A percentile compares a stretch with the other conserved stretches of the same genome.
These are phyloP conservation scores for Proisotoma minuta DNA, from an alignment of 2,888 invertebrate genomes.

Conservation along the genomic window DNA sequence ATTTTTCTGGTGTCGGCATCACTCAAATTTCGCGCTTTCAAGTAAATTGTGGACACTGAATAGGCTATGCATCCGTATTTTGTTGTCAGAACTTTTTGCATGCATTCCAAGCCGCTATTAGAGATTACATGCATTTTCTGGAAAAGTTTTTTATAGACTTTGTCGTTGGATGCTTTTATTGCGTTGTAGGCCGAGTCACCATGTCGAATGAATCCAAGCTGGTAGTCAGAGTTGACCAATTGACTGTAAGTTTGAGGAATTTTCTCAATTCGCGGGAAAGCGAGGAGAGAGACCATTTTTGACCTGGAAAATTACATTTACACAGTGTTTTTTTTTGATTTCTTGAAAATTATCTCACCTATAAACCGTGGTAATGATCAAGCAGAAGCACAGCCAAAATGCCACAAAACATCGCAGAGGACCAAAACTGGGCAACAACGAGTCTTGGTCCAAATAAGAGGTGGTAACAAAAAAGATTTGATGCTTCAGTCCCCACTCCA, in stretches of 20 bases:
- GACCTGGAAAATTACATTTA: background rate
- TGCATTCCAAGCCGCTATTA: background rate
- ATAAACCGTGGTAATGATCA: background rate
- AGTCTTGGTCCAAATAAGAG: background rate
- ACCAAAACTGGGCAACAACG: background rate
- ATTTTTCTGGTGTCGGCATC: background rate
- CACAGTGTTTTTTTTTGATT: background rate
- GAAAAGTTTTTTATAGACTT: background rate
- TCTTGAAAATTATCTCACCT: background rate
- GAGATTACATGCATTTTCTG: background rate
- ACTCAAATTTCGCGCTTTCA: background rate
- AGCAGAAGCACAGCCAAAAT: background rate
- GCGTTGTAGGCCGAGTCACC: background rate
- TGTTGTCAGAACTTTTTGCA: background rate
- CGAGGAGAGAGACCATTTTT: background rate
- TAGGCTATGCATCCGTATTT: background rate
- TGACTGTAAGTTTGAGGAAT: background rate
- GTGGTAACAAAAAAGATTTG: background rate
- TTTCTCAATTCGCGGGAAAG: background rate
- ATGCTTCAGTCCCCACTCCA: background rate
- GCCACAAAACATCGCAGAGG: background rate
- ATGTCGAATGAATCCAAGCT: background rate
- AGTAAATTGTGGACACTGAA: background rate
- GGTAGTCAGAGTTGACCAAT: background rate
- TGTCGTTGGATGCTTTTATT: background rate